These are phyloP conservation scores for Coecobrya sp. DNA, from an alignment of 2,888 invertebrate genomes.

Conservation along the genomic window DNA sequence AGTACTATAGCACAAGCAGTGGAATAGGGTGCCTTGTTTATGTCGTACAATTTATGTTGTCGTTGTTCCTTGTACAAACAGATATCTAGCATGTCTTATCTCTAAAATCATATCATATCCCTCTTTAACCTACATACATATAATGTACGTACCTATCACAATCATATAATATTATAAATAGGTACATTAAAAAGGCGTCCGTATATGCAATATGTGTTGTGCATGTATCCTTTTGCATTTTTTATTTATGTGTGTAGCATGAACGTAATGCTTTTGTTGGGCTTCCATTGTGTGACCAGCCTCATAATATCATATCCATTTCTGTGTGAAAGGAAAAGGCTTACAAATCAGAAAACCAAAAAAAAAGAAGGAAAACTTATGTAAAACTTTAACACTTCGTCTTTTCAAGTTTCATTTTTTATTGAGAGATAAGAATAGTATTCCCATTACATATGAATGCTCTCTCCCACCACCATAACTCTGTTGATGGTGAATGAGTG, in stretches of 20 bases:
- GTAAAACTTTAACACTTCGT: slow-evolving; percentile 66
- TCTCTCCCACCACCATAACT: neutral
- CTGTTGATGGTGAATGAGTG: slow-evolving; percentile 10
- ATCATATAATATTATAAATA: neutral
- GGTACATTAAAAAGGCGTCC: neutral
- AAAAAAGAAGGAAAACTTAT: slow-evolving; percentile 41
- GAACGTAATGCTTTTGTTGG: slow-evolving; percentile 36
- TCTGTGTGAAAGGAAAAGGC: slow-evolving; percentile 18
- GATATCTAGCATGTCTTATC: slow-evolving; percentile 14
- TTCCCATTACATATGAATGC: neutral
- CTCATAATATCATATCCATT: slow-evolving; percentile 28
- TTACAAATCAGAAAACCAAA: slow-evolving; percentile 27
- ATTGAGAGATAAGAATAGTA: slow-evolving; percentile 29
- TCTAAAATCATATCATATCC: slow-evolving; percentile 51
- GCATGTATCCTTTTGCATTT: slow-evolving; percentile 49
- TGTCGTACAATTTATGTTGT: slow-evolving; percentile 46
- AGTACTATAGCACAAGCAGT: slow-evolving; percentile 9
- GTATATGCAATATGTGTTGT: neutral
- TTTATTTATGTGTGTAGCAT: slow-evolving; percentile 19
- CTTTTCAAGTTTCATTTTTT: slow-evolving; percentile 66
- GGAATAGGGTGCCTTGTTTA: slow-evolving; percentile 42
- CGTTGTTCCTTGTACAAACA: slow-evolving; percentile 28
- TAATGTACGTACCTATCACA: neutral
- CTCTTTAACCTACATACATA: slow-evolving; percentile 37
- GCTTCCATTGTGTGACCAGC: slow-evolving; percentile 48